These are phyloP conservation scores for Fragariocoptes setiger DNA, from an alignment of 1,140 invertebrate species.

Conservation along the genomic window DNA sequence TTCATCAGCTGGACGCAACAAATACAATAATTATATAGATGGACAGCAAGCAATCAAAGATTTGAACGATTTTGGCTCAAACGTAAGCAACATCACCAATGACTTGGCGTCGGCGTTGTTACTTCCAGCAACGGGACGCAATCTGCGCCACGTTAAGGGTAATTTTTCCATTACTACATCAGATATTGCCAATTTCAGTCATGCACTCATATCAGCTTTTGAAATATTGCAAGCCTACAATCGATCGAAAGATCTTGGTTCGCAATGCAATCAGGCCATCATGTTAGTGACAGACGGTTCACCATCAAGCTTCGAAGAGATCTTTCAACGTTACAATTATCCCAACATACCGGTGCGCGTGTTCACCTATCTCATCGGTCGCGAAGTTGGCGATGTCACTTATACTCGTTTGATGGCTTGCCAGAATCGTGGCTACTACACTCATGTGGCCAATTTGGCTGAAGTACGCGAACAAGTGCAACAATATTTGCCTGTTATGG, in stretches of 20 bases:
- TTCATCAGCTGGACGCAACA: not conserved
- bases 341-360: constrained; percentile 38
- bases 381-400: constrained; percentile 55
- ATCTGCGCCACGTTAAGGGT: constrained; percentile 47
- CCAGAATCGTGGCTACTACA: constrained; percentile 38
- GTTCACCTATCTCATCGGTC: constrained; percentile 86
- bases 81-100: constrained; percentile 17
- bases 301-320: constrained; percentile 60
- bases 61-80: constrained; percentile 12
- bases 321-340: constrained; percentile 52
- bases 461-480: constrained; percentile 69
- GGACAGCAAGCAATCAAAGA: constrained; percentile 16
- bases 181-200: constrained; percentile 73
- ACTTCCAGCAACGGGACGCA: constrained; percentile 55
- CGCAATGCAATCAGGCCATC: constrained; percentile 83
- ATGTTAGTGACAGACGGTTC: constrained; percentile 95
- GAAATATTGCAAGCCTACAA: constrained; percentile 28
- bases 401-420: constrained; percentile 4
- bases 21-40: constrained; percentile 21
- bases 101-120: constrained; percentile 48
- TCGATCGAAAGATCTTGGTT: constrained; percentile 22
- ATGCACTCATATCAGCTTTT: constrained; percentile 62
- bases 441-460: constrained; percentile 52
- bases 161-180: constrained; percentile 38
- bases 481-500: constrained; percentile 64